These are phyloP conservation scores for Tautogolabrus adspersus DNA, from an alignment of 2,113 vertebrate species.

Conservation along the genomic window DNA sequence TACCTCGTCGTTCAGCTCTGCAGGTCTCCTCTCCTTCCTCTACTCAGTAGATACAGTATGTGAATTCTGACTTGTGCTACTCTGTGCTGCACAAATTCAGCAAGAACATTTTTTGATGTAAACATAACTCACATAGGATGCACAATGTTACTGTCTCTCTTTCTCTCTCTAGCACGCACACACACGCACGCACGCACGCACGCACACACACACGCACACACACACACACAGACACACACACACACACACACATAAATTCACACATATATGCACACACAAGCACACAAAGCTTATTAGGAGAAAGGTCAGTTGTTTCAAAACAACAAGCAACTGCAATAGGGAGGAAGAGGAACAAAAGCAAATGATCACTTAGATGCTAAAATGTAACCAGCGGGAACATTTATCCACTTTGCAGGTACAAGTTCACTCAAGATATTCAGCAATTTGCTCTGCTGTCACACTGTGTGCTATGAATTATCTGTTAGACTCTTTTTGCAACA, in stretches of 20 bases:
- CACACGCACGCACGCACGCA: not conserved
- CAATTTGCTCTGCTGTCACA: constrained; percentile 15
- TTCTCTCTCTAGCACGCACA: not conserved
- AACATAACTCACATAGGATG: constrained; percentile 7
- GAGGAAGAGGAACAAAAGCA: constrained; percentile 36
- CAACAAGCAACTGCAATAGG: constrained; percentile 49
- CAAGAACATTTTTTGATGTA: constrained; percentile 1
- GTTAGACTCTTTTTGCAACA: not conserved
- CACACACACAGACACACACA: not conserved
- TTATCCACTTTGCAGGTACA: constrained; percentile 21
- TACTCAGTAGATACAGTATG: too few relatives aligned
- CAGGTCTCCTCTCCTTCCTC: too few relatives aligned
- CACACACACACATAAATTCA: not conserved
- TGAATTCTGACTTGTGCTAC: too few relatives aligned
- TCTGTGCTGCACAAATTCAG: not conserved
- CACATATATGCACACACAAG: not conserved
- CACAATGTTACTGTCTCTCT: not conserved
- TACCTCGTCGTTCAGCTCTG: too few relatives aligned
- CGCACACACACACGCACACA: not conserved
- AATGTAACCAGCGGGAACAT: constrained; percentile 27
- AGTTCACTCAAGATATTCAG: constrained; percentile 11
- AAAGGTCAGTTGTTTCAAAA: constrained; percentile 43
- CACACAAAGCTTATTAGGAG: not conserved
- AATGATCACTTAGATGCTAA: constrained; percentile 44
- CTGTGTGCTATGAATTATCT: not conserved